These are phyloP conservation scores for Dendrocopos noguchii DNA, from an alignment of 2,113 vertebrate species.

Conservation along the genomic window DNA sequence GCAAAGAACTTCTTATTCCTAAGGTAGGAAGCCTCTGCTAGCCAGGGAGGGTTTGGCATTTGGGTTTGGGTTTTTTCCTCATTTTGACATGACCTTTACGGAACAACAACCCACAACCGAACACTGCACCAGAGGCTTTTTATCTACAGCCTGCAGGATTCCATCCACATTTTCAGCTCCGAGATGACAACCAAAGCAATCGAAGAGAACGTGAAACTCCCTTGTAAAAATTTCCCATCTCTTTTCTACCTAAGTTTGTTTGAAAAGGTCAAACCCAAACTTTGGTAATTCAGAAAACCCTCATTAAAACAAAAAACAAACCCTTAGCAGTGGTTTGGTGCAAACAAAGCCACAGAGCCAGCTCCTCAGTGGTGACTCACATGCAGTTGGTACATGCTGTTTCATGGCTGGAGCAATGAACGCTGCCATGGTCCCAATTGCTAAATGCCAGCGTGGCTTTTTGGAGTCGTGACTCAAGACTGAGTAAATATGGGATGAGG, in stretches of 20 bases:
- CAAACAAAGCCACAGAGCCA: rapidly evolving
- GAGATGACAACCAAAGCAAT: background rate
- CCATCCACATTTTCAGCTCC: background rate
- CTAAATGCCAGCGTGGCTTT: background rate
- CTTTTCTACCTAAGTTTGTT: background rate
- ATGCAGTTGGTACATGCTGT: background rate
- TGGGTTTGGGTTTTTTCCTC: background rate
- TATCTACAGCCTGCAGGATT: background rate
- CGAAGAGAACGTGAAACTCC: background rate
- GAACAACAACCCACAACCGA: background rate
- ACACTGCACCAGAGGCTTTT: background rate
- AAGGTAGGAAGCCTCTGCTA: background rate
- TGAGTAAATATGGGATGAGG: background rate
- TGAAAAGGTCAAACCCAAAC: conserved; percentile 33
- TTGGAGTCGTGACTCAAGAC: background rate
- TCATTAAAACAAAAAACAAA: no score
- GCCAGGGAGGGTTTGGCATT: background rate
- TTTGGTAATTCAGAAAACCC: background rate
- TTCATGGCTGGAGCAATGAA: background rate
- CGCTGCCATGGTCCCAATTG: background rate
- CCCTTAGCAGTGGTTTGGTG: background rate
- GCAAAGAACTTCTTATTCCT: background rate
- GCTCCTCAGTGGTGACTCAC: background rate
- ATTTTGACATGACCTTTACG: background rate
- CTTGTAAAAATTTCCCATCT: background rate